Evolutionary conservation across 2,797 vertebrate species (phyloP).

Genomic region (Gobio occitaniae): DNA sequence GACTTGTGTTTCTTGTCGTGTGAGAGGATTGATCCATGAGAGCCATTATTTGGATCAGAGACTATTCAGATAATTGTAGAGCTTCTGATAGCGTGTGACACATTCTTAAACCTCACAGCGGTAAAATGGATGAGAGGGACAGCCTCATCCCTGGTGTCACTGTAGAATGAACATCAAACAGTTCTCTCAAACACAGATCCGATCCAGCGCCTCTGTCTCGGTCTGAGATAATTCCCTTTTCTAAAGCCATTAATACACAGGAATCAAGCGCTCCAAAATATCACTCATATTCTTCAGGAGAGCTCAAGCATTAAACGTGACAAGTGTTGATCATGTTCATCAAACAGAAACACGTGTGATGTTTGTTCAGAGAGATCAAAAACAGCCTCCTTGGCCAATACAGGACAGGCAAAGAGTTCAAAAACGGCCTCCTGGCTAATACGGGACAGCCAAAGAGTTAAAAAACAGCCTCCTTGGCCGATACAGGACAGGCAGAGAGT

Average conservation of each 20-base stretch:
- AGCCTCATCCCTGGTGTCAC: conserved; percentile 34
- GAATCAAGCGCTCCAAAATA: neutral
- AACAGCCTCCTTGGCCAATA: neutral
- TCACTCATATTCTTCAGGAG: conserved; percentile 21
- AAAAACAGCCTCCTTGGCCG: too few relatives aligned
- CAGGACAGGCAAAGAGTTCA: neutral
- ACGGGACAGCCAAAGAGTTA: neutral
- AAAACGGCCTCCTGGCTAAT: neutral
- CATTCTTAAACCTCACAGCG: conserved; percentile 36
- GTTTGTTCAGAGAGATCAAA: neutral
- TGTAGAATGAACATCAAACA: conserved; percentile 41
- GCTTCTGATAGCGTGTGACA: conserved; percentile 22
- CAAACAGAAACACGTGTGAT: neutral
- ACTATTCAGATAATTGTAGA: conserved; percentile 28
- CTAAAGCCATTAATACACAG: conserved; percentile 26
- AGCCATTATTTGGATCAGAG: conserved; percentile 15
- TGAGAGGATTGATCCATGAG: conserved; percentile 6
- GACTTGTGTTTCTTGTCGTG: neutral
- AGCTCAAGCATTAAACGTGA: conserved; percentile 13
- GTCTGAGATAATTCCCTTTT: conserved; percentile 14
- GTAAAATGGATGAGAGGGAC: conserved; percentile 35
- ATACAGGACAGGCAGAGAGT: too few relatives aligned
- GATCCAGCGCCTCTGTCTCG: conserved; percentile 12
- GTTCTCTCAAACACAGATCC: conserved; percentile 30
- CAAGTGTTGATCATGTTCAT: neutral